Evolutionary conservation across 2,888 invertebrate genomes (phyloP).

Genomic region (Tuta absoluta): DNA sequence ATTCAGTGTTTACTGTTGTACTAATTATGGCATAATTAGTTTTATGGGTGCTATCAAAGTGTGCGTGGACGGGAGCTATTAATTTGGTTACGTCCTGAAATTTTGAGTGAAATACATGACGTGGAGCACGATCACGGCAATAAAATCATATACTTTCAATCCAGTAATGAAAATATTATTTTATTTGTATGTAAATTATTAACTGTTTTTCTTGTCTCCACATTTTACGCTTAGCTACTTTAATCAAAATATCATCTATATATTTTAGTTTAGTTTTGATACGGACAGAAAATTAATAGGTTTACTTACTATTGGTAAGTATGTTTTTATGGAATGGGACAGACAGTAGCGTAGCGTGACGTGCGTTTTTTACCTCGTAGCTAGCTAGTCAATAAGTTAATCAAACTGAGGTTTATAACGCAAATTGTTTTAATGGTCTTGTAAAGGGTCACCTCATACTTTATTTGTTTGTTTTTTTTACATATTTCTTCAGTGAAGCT

Average conservation of each 20-base stretch:
- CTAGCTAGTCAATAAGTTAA: constrained; percentile 48
- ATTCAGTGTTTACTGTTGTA: constrained; percentile 54
- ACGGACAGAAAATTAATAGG: not conserved
- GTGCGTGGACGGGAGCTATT: constrained; percentile 58
- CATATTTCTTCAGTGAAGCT: no score
- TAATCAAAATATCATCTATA: no score
- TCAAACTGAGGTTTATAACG: constrained; percentile 57
- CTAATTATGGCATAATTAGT: constrained; percentile 51
- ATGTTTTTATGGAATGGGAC: constrained; percentile 29
- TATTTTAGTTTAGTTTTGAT: not conserved
- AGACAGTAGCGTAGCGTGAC: constrained; percentile 49
- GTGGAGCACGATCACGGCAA: not conserved
- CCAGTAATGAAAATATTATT: not conserved
- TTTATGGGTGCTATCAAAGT: constrained; percentile 53
- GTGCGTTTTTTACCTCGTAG: constrained; percentile 43
- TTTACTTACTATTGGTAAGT: not conserved
- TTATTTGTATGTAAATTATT: not conserved
- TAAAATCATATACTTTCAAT: not conserved
- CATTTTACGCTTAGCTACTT: not conserved
- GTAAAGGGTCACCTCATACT: constrained; percentile 61
- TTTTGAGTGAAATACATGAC: constrained; percentile 48
- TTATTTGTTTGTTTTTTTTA: constrained; percentile 72
- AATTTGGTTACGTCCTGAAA: constrained; percentile 61
- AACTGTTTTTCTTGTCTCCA: not conserved
- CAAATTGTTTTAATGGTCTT: constrained; percentile 63